Conservation (phyloP, 2,888 invertebrate genomes). For the Callinectes sapidus region DNA sequence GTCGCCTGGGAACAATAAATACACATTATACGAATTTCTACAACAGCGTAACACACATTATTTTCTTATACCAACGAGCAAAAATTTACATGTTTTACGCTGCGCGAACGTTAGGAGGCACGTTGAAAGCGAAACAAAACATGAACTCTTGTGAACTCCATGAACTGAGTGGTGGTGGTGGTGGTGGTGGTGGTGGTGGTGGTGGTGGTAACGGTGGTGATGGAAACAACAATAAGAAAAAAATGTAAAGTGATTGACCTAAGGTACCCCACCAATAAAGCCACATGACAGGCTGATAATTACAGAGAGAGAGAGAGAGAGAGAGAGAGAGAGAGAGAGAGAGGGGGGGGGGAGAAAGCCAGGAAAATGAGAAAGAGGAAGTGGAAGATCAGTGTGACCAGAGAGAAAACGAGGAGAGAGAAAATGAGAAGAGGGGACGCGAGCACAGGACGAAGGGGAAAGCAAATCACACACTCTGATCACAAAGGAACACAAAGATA, state of each 20-base stretch:
- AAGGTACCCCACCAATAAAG: no score
- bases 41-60: neutral
- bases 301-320: neutral
- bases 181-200: no score
- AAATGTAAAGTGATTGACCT: no score
- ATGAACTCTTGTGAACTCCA: neutral
- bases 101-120: neutral
- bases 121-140: neutral
- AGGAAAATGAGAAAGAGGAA: neutral
- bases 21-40: constrained; percentile 2
- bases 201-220: neutral
- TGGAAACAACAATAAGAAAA: no score
- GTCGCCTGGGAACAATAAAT: neutral
- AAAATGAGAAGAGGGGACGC: neutral
- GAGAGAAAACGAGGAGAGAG: neutral
- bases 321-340: constrained; percentile 6
- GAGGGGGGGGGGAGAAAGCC: constrained; percentile 20
- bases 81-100: neutral
- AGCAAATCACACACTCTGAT: no score
- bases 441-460: neutral
- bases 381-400: neutral
- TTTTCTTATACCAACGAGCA: neutral
- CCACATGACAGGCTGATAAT: neutral
- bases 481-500: no score
- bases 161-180: neutral